phyloP scores from a whole-genome alignment of 2,797 vertebrate genomes.

The Chaunax sp. region DNA sequence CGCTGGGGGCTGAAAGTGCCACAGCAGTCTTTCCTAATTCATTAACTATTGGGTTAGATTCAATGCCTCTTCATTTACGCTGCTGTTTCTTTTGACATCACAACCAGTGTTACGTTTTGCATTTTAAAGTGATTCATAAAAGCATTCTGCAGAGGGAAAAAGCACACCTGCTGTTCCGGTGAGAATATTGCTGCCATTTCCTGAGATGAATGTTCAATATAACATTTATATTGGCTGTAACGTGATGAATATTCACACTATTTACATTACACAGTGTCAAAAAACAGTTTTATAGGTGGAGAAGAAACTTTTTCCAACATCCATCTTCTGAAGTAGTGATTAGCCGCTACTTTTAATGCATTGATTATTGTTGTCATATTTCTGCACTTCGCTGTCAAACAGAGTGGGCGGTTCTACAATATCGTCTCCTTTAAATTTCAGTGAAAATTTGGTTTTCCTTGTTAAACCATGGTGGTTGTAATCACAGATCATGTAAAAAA shows the following conservation, averaged over 20 bases:
- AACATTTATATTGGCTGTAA: slow-evolving; percentile 37
- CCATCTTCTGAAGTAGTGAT: slow-evolving; percentile 8
- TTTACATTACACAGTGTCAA: slow-evolving; percentile 19
- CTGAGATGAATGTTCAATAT: slow-evolving; percentile 24
- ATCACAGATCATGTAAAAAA: too few relatives aligned
- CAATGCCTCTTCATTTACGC: slow-evolving; percentile 43
- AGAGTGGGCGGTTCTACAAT: too few relatives aligned
- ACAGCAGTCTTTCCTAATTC: slow-evolving; percentile 39
- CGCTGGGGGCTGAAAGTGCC: slow-evolving; percentile 25
- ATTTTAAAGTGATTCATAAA: slow-evolving; percentile 43
- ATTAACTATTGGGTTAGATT: slow-evolving; percentile 49
- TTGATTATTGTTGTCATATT: slow-evolving; percentile 19
- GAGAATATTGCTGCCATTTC: slow-evolving; percentile 5
- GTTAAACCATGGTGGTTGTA: too few relatives aligned
- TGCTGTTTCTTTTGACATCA: slow-evolving; percentile 20
- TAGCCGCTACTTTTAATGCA: slow-evolving; percentile 18
- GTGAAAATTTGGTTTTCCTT: too few relatives aligned
- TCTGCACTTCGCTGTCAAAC: too few relatives aligned
- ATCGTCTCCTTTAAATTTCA: too few relatives aligned
- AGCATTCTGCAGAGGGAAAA: neutral
- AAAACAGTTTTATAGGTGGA: neutral
- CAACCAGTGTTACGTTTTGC: slow-evolving; percentile 16
- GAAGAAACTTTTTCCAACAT: slow-evolving; percentile 17
- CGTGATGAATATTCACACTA: slow-evolving; percentile 22
- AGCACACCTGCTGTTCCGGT: slow-evolving; percentile 26